Evolutionary conservation across 2,113 vertebrate species (phyloP).

Genomic region (Amphiprion percula): DNA sequence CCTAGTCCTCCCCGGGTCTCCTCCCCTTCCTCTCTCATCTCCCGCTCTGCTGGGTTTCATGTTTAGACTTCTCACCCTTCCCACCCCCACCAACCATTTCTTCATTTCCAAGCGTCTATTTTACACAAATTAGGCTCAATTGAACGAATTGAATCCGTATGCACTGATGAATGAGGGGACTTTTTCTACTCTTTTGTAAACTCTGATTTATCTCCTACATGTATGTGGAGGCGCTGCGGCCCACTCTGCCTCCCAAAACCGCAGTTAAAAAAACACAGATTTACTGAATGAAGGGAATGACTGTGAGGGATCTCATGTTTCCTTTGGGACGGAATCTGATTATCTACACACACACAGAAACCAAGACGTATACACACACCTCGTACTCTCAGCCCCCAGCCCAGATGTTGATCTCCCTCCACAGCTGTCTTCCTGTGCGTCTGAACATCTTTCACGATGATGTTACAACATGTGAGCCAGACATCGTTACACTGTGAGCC

Average conservation of each 20-base stretch:
- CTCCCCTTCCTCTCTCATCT: constrained; percentile 48
- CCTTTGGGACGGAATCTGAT: constrained; percentile 57
- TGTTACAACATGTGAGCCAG: constrained; percentile 59
- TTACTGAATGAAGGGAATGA: constrained; percentile 53
- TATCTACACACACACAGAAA: constrained; percentile 45
- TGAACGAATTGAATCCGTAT: constrained; percentile 1
- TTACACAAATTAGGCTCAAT: background rate
- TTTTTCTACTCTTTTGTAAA: background rate
- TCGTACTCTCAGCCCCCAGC: constrained; percentile 50
- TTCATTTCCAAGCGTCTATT: constrained; percentile 26
- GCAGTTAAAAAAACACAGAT: constrained; percentile 52
- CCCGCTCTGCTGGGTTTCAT: constrained; percentile 21
- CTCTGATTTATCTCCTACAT: constrained; percentile 2
- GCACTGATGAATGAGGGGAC: background rate
- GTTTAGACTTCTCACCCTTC: constrained; percentile 56
- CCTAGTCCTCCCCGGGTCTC: constrained; percentile 19
- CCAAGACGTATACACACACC: constrained; percentile 21
- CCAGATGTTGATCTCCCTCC: constrained; percentile 73
- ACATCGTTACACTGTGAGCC: constrained; percentile 44
- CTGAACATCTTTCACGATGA: constrained; percentile 62
- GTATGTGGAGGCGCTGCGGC: background rate
- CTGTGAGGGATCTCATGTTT: constrained; percentile 58
- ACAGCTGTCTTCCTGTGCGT: constrained; percentile 79
- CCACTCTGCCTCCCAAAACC: constrained; percentile 40
- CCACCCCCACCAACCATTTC: background rate